Conservation (phyloP, 2,113 vertebrate species). For the Sarotherodon lohbergeri region DNA sequence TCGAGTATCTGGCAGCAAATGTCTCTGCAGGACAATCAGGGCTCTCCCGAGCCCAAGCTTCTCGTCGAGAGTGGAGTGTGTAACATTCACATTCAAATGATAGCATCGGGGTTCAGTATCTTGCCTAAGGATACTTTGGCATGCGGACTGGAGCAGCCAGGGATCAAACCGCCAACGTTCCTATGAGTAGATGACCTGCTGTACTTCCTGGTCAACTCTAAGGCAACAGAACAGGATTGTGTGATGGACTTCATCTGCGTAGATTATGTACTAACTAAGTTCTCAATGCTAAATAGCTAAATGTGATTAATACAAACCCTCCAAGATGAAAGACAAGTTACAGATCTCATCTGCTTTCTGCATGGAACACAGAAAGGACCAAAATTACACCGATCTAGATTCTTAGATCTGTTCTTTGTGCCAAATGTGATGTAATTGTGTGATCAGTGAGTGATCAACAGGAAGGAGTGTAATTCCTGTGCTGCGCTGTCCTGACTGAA, state of each 20-base stretch:
- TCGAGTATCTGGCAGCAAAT: not conserved
- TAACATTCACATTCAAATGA: not conserved
- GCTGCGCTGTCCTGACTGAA: not conserved
- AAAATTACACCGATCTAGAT: not conserved
- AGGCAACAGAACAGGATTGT: not conserved
- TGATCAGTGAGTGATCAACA: not conserved
- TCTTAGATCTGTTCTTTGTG: not conserved
- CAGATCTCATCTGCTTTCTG: not conserved
- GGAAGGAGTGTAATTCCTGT: not conserved
- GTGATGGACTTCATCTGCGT: not conserved
- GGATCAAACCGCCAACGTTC: rapidly evolving
- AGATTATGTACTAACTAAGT: not conserved
- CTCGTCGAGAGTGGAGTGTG: not conserved
- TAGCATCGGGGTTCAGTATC: not conserved
- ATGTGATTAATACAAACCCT: not conserved
- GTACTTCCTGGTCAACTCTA: not conserved
- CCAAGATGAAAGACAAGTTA: not conserved
- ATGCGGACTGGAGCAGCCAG: rapidly evolving
- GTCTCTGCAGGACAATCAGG: not conserved
- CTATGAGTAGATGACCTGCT: not conserved
- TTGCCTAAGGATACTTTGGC: not conserved
- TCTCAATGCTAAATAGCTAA: rapidly evolving
- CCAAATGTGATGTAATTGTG: not conserved
- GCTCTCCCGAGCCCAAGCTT: rapidly evolving
- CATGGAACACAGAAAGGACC: not conserved